These are phyloP conservation scores for Barypeithes pellucidus DNA, from an alignment of 2,888 invertebrate species.

Conservation along the genomic window DNA sequence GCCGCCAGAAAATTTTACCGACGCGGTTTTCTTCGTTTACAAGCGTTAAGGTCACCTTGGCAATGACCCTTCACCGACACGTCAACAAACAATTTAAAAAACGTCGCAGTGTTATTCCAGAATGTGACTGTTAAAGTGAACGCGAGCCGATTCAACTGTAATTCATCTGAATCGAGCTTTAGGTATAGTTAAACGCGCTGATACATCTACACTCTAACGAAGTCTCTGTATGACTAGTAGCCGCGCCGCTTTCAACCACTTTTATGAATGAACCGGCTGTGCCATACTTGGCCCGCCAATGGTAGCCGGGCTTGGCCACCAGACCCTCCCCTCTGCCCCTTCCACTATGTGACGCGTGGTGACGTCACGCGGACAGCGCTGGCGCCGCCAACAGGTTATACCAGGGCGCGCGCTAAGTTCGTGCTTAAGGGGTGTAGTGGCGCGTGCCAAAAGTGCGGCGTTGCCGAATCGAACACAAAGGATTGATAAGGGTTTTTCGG, in stretches of 20 bases:
- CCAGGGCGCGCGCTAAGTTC: constrained; percentile 53
- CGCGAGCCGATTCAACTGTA: constrained; percentile 17
- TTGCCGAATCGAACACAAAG: constrained; percentile 32
- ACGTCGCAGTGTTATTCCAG: not conserved
- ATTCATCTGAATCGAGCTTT: constrained; percentile 30
- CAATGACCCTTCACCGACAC: not conserved
- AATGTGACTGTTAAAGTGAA: not conserved
- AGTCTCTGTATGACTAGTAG: constrained; percentile 46
- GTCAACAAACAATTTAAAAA: constrained; percentile 9
- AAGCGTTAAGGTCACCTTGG: constrained; percentile 14
- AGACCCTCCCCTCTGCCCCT: constrained; percentile 61
- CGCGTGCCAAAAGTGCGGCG: constrained; percentile 50
- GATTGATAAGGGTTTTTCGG: not conserved
- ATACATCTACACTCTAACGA: constrained; percentile 31
- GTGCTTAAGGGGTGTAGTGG: constrained; percentile 52
- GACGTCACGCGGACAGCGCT: constrained; percentile 69
- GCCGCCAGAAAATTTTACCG: not conserved
- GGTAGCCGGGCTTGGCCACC: constrained; percentile 65
- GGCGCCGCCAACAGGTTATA: constrained; percentile 56
- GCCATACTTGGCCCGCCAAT: constrained; percentile 86
- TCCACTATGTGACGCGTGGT: constrained; percentile 63
- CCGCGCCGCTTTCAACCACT: constrained; percentile 69
- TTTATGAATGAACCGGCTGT: constrained; percentile 90
- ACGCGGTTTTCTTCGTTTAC: not conserved
- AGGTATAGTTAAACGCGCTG: constrained; percentile 5